Evolutionary conservation across 2,888 invertebrate genomes (phyloP).

Genomic region (Drosophila peninsularis): DNA sequence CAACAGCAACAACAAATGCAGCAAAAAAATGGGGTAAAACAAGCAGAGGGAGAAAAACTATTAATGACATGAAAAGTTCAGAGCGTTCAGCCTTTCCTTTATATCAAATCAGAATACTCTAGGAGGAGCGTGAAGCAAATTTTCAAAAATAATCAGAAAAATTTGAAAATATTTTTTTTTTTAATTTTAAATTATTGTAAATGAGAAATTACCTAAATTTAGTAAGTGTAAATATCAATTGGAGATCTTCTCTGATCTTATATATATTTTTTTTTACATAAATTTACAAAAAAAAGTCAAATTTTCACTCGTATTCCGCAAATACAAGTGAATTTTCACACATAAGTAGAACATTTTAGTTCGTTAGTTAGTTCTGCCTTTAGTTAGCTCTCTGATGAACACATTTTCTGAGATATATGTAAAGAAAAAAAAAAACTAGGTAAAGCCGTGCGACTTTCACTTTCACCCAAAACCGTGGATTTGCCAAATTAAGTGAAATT

Average conservation of each 20-base stretch:
- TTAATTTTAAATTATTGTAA: no score
- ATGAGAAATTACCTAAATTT: no score
- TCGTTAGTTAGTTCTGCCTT: no score
- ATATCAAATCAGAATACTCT: conserved; percentile 7
- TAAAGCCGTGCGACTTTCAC: neutral
- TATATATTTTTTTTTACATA: no score
- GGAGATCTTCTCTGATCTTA: no score
- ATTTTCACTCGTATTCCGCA: no score
- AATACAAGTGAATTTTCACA: no score
- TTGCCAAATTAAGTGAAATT: neutral
- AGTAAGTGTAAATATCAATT: no score
- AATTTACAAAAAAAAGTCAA: no score
- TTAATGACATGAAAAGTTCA: conserved; percentile 46
- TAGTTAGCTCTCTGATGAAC: no score
- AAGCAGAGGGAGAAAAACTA: conserved; percentile 22
- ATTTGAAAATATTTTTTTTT: neutral
- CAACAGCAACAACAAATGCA: conserved; percentile 1
- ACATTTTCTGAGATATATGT: neutral
- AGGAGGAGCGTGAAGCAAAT: neutral
- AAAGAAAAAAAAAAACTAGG: neutral
- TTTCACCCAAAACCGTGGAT: neutral
- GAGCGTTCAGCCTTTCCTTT: conserved; percentile 22
- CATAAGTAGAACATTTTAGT: no score
- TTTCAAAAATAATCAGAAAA: neutral
- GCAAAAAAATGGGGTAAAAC: neutral